Conservation (phyloP, 2,113 vertebrate species). For the Opisthocomus hoazin region DNA sequence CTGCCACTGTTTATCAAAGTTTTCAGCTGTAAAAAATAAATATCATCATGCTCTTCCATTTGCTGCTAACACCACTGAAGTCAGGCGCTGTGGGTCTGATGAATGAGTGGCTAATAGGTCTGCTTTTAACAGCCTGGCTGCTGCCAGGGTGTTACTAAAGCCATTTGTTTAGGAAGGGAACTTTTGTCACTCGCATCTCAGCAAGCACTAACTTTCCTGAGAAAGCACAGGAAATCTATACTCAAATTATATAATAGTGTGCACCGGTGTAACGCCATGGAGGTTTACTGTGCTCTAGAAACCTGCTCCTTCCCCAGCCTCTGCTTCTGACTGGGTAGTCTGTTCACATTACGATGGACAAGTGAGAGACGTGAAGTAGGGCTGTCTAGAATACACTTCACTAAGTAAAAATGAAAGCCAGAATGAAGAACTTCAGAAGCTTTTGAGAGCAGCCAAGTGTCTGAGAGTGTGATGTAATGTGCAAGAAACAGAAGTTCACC, state of each 20-base stretch:
- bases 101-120: neutral
- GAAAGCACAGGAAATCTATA: neutral
- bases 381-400: neutral
- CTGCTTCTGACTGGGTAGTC: neutral
- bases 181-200: rapidly evolving
- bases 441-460: neutral
- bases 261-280: neutral
- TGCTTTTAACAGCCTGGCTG: neutral
- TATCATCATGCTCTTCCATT: neutral
- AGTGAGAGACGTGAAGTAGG: neutral
- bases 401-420: neutral
- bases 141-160: neutral
- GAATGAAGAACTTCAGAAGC: neutral
- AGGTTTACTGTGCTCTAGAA: neutral
- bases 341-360: neutral
- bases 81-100: neutral
- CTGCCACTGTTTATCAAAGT: slow-evolving; percentile 9
- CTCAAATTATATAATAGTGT: neutral
- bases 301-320: neutral
- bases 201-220: neutral
- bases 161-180: neutral
- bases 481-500: neutral
- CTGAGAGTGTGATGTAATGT: neutral
- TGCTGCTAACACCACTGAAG: neutral
- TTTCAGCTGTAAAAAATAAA: neutral